Conservation (phyloP, 2,113 vertebrate species). For the Mastomys natalensis region DNA sequence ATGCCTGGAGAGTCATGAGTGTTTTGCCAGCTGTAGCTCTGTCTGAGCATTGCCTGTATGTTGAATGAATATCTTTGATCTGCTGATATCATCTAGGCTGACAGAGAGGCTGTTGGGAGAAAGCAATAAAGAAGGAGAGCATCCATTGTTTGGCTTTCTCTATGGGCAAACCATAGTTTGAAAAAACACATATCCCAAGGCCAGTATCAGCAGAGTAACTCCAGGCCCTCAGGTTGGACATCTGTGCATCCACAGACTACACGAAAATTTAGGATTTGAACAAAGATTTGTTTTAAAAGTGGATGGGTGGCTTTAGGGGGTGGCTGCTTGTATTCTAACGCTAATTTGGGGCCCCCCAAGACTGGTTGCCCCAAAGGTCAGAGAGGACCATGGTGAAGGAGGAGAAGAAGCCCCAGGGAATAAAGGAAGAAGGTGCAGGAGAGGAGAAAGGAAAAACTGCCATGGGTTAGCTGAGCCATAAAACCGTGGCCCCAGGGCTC, state of each 20-base stretch:
- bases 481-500: too few relatives aligned
- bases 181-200: not conserved
- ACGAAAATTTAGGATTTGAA: not conserved
- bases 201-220: not conserved
- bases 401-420: too few relatives aligned
- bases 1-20: conserved; percentile 57
- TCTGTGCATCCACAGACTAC: not conserved
- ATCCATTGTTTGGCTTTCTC: conserved; percentile 45
- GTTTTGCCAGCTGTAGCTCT: conserved; percentile 21
- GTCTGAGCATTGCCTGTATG: not conserved
- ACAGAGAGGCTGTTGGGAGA: not conserved
- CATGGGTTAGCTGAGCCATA: too few relatives aligned
- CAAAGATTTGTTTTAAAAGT: not conserved
- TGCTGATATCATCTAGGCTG: not conserved
- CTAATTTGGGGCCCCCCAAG: too few relatives aligned
- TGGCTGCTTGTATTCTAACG: too few relatives aligned
- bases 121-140: not conserved
- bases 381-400: too few relatives aligned
- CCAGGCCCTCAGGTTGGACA: not conserved
- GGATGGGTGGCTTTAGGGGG: too few relatives aligned
- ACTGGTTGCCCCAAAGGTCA: too few relatives aligned
- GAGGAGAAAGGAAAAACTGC: too few relatives aligned
- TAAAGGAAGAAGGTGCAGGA: too few relatives aligned
- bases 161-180: conserved; percentile 32
- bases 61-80: not conserved